phyloP scores from a whole-genome alignment of 1,140 invertebrate genomes.

The Drosophila nigromelanica region DNA sequence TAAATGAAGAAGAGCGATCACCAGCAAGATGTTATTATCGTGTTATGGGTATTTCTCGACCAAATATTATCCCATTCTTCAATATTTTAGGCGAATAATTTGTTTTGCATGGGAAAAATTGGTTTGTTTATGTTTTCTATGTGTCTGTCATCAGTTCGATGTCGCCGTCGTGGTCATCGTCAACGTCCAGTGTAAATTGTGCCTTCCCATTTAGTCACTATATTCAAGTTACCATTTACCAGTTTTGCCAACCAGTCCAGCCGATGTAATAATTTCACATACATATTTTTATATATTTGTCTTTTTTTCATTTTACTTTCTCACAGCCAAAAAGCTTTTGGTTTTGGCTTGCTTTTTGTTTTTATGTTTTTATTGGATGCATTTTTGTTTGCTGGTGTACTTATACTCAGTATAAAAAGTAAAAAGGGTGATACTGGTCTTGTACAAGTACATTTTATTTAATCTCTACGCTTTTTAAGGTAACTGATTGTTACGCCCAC shows the following conservation, averaged over 20 bases:
- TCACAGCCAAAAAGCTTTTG: slow-evolving; percentile 56
- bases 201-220: slow-evolving; percentile 47
- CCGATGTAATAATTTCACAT: slow-evolving; percentile 66
- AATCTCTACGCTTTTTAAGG: too few species aligned
- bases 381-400: slow-evolving; percentile 20
- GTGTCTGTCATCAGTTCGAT: slow-evolving; percentile 43
- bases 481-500: too few species aligned
- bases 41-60: too few species aligned
- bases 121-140: slow-evolving; percentile 16
- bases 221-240: slow-evolving; percentile 39
- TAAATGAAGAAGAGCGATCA: too few species aligned
- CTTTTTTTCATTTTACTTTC: slow-evolving; percentile 28
- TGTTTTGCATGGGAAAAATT: too few species aligned
- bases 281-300: too few species aligned
- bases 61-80: too few species aligned
- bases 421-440: background rate
- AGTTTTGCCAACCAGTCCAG: slow-evolving; percentile 3
- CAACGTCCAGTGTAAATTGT: slow-evolving; percentile 62
- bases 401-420: background rate
- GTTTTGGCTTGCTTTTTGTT: slow-evolving; percentile 21
- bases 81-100: too few species aligned
- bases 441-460: too few species aligned
- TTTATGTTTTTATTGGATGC: slow-evolving; percentile 40
- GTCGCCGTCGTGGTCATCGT: slow-evolving; percentile 47
- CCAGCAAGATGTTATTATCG: too few species aligned